A percentile compares a stretch with the other conserved stretches of the same genome.
Evolutionary conservation across 2,888 invertebrate species (phyloP).

Genomic region (Yponomeuta sedellus): DNA sequence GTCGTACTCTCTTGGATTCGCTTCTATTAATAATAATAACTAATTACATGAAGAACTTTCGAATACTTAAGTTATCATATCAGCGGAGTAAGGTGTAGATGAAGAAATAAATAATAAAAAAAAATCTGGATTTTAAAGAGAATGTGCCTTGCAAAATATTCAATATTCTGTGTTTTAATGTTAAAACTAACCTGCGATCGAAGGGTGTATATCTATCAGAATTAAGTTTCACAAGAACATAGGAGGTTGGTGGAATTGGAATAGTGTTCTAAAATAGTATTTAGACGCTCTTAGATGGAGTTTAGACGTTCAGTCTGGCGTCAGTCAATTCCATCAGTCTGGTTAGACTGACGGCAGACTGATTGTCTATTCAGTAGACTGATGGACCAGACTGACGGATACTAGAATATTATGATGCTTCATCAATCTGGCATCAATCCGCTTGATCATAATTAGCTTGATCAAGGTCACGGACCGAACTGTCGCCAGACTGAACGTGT

Average conservation of each 20-base stretch:
- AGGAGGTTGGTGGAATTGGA: neutral
- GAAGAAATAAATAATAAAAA: slow-evolving; percentile 46
- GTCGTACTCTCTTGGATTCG: slow-evolving; percentile 59
- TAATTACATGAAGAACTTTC: neutral
- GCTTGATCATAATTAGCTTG: too few species aligned
- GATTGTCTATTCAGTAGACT: too few species aligned
- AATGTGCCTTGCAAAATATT: slow-evolving; percentile 75
- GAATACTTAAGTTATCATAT: neutral
- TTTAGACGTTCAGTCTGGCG: too few species aligned
- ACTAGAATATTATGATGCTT: too few species aligned
- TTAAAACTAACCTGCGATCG: slow-evolving; percentile 49
- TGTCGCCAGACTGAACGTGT: too few species aligned
- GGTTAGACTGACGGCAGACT: too few species aligned
- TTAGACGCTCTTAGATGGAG: too few species aligned
- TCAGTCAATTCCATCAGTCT: too few species aligned
- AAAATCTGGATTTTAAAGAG: slow-evolving; percentile 74
- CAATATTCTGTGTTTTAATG: slow-evolving; percentile 75
- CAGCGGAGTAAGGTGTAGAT: slow-evolving; percentile 39
- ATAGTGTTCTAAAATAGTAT: too few species aligned
- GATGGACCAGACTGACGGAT: too few species aligned
- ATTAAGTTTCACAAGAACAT: neutral
- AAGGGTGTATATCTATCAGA: neutral
- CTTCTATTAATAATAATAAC: slow-evolving; percentile 28
- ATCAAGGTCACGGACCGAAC: too few species aligned
- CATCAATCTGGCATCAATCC: too few species aligned